Evolutionary conservation across 2,113 vertebrate species (phyloP).

Genomic region (Pseudorectes ferrugineus): DNA sequence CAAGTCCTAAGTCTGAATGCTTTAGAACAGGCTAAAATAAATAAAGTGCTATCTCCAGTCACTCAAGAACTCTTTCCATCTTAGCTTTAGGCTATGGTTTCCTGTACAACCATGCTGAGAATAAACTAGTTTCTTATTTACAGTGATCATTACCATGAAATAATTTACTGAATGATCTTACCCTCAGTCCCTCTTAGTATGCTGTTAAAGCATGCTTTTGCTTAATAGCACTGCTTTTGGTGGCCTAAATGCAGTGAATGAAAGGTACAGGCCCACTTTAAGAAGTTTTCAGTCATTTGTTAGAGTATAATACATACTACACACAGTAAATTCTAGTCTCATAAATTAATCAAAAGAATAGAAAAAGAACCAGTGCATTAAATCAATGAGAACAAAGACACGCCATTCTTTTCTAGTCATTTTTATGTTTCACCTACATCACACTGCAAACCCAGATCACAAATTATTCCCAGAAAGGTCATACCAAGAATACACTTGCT

Average conservation of each 20-base stretch:
- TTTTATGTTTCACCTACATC: not conserved
- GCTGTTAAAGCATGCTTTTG: not conserved
- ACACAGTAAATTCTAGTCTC: not conserved
- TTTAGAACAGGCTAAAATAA: not conserved
- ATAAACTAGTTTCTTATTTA: constrained; percentile 30
- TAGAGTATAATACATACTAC: not conserved
- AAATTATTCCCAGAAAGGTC: not conserved
- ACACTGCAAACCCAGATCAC: not conserved
- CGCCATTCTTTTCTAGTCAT: not conserved
- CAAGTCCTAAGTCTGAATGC: not conserved
- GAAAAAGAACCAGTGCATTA: not conserved
- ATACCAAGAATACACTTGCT: not conserved
- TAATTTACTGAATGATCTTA: not conserved
- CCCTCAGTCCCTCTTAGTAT: not conserved
- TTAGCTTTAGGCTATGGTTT: not conserved
- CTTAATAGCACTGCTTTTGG: not conserved
- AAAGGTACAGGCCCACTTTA: not conserved
- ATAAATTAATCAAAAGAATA: constrained; percentile 26
- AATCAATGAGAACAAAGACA: constrained; percentile 4
- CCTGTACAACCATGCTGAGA: not conserved
- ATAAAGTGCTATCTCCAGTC: not conserved
- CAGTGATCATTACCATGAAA: not conserved
- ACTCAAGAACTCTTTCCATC: not conserved
- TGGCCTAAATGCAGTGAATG: not conserved
- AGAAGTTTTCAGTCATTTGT: not conserved